Conservation (phyloP, 1,140 invertebrate species). For the Thalassaphorura encarpata region DNA sequence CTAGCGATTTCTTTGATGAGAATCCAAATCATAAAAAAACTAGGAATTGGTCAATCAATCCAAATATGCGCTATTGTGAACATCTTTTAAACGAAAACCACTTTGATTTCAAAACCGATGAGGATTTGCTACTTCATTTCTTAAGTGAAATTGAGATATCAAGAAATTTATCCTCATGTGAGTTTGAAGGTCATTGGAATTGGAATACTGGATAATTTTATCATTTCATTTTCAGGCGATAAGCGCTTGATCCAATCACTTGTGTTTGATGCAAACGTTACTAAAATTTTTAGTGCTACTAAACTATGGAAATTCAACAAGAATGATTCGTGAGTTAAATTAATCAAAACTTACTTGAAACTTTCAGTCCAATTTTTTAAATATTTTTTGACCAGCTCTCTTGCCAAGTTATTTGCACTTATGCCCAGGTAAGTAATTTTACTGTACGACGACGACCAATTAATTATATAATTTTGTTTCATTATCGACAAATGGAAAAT, state of each 20-base stretch:
- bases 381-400: too few species aligned
- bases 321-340: conserved; percentile 31
- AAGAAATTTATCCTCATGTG: conserved; percentile 56
- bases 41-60: conserved; percentile 78
- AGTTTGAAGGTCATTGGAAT: conserved; percentile 66
- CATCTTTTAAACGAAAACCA: conserved; percentile 69
- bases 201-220: conserved; percentile 6
- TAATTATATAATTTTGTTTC: too few species aligned
- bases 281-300: conserved; percentile 49
- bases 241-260: conserved; percentile 68
- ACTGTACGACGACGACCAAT: too few species aligned
- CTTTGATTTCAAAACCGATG: conserved; percentile 53
- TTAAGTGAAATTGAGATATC: conserved; percentile 58
- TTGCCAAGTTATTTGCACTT: conserved; percentile 74
- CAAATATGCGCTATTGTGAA: conserved; percentile 85
- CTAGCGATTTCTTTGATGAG: conserved; percentile 12
- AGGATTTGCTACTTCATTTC: conserved; percentile 73
- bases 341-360: too few species aligned
- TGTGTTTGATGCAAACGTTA: conserved; percentile 68
- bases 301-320: conserved; percentile 30
- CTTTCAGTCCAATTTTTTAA: too few species aligned
- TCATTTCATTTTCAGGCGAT: conserved; percentile 59
- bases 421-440: conserved; percentile 65
- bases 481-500: too few species aligned
- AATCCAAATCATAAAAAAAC: conserved; percentile 1